Percentiles rank a stretch among this genome's conserved stretches.
Conservation (phyloP, 2,888 invertebrate genomes). For the Lepidocyrtoides sp. region DNA sequence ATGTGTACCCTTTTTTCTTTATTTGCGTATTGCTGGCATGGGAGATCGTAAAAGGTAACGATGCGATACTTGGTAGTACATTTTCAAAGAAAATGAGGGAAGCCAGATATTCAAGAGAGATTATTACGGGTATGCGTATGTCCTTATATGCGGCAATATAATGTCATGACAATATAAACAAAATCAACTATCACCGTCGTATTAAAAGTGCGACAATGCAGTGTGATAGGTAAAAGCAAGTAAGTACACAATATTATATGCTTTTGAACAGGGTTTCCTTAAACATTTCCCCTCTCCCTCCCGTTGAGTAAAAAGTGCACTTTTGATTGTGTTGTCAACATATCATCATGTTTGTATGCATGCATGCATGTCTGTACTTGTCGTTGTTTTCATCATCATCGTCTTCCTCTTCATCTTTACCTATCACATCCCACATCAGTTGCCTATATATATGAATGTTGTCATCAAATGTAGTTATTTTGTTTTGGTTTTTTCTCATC, state of each 20-base stretch:
- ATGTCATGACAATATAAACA: not conserved
- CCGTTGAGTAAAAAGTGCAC: constrained; percentile 44
- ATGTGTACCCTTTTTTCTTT: not conserved
- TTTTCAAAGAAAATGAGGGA: constrained; percentile 20
- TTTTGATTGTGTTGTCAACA: constrained; percentile 44
- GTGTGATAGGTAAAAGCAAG: too few species aligned
- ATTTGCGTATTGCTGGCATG: constrained; percentile 48
- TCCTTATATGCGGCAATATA: not conserved
- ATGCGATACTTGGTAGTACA: not conserved
- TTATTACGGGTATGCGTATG: not conserved
- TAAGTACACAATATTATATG: too few species aligned
- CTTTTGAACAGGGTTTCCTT: not conserved
- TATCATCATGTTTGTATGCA: not conserved
- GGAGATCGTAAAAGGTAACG: constrained; percentile 77
- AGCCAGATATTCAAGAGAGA: not conserved
- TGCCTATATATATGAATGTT: not conserved
- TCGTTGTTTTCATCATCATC: constrained; percentile 21
- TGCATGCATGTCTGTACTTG: constrained; percentile 55
- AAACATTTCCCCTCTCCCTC: not conserved
- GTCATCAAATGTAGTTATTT: constrained; percentile 5
- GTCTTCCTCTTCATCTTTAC: constrained; percentile 36
- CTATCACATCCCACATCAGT: not conserved
- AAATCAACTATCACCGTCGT: not conserved
- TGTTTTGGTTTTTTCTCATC: not conserved
- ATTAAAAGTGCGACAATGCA: not conserved